Evolutionary conservation across 2,888 invertebrate genomes (phyloP), one percentile per base, ranked within the genome.

Genomic region (Iselma pallidipennis): DNA sequence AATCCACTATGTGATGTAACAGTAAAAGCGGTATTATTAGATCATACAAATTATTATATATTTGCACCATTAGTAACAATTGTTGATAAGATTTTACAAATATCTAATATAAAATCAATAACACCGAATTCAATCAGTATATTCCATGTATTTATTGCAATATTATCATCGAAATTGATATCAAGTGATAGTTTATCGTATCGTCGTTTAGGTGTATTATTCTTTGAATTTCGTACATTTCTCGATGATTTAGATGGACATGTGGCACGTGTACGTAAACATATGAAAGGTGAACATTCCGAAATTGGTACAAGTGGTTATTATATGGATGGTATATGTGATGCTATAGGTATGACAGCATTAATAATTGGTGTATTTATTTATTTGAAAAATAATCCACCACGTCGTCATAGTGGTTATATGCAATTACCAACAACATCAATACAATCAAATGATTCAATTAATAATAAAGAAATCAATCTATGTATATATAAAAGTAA

Each of bases 231-330:
- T 37, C 85, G 95, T 68, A 91, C 92, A 67, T 93, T 92, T 82
- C 79, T 95, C 55, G 95, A 95, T 74, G 92, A 93, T 74, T 80
- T 95, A 64, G 95, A 95, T 74, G 95, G 95, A 0, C 91, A 92
- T 74, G 91, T 95, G 2, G 94, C 94, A 0, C 86, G 95, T 62
- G 88, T 87, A 25, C 85, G 91, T 57, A 89, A 89, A 73, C 86
- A 92, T 75, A 87, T 92, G 26, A 86, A 87, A 63, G 92, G 92
- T 0, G 92, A 92, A 78, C 84, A 88, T 23, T 92, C 92, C 0
- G 91, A 92, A 76, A 89, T 93, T n/a, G 92, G 92, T 0, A 88
- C 90, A 0, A 76, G 88, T 0, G 95, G 95, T 0, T 94, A 92
- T 74, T 90, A 90, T 81, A 87, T 95, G 1, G 95, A 95, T 72